Evolutionary conservation across 1,140 invertebrate species (phyloP), one percentile per base, ranked within the genome.

Genomic region (Drosophila repletoides): DNA sequence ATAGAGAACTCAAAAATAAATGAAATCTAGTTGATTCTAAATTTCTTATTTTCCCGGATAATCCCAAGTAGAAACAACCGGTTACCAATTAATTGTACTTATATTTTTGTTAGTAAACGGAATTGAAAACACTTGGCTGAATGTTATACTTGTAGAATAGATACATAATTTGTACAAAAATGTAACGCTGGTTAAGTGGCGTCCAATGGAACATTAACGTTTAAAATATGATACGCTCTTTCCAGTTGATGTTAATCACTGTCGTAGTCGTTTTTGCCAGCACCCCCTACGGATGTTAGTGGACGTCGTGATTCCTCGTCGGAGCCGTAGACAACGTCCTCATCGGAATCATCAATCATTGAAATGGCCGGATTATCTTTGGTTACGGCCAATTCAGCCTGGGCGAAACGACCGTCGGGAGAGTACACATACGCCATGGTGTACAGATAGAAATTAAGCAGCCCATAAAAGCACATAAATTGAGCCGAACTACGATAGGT

Each of bases 281-380:
- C 92, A 9, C 91, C 88, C 15, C 58, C 80, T 5, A 83, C 66
- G 0, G 79, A 64, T 19, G 91, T 87, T 5, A 96, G 91, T 1
- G 95, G 95, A 59, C 94, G 92, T 49, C 95, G 91, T 67, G 95
- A 96, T 61, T 97, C 96, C 79, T 97, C 96, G 68, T 97, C 96
- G 19, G 96, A 98, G 68, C 97, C 97, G 89, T 98, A 99, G 69
- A 98, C 95, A 4, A 98, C 96, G 73, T 99, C 98, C 92, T 99
- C 98, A 90, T 99, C 98, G 0, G 97, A 98, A 89, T 99, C 97
- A 90, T 99, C 98, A 53, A 99, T 96, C 98, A 99, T 99, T 6
- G 97, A 98, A 91, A 99, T 96, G 4, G 97, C 95, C 38, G 97
- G 97, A 92, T 99, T 99, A 91, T 99, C 98, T 91, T 98, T 98